phyloP scores from a whole-genome alignment of 2,888 invertebrate species.

The Xanthorhoe designata region DNA sequence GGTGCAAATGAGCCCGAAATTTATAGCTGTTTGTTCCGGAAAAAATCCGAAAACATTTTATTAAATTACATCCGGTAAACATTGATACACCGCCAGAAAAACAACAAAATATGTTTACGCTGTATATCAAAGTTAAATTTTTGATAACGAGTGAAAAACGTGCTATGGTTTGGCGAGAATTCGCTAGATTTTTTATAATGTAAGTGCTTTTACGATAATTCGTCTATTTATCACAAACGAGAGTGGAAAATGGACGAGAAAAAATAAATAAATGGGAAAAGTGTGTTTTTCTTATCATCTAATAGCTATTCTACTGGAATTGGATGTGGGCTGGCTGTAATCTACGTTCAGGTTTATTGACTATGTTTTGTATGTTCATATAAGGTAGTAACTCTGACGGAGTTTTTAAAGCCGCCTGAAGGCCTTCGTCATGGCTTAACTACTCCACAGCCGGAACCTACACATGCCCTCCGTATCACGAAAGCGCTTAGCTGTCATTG shows the following conservation, averaged over 20 bases:
- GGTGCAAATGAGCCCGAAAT: conserved; percentile 43
- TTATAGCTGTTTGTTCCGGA: conserved; percentile 44
- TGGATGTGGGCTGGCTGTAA: not conserved
- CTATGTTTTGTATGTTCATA: no score
- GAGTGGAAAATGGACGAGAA: conserved; percentile 2
- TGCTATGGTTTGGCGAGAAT: conserved; percentile 14
- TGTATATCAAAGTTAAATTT: conserved; percentile 40
- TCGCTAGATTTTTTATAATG: conserved; percentile 4
- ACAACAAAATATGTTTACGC: conserved; percentile 45
- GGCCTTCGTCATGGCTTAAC: no score
- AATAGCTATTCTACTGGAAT: not conserved
- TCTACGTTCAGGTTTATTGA: not conserved
- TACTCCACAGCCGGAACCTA: no score
- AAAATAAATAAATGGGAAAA: not conserved
- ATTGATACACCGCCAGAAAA: conserved; percentile 44
- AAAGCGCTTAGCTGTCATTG: no score
- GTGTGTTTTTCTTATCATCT: not conserved
- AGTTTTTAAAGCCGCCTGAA: no score
- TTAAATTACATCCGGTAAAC: conserved; percentile 47
- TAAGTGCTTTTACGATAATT: conserved; percentile 6
- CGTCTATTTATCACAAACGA: conserved; percentile 7
- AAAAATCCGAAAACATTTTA: conserved; percentile 43
- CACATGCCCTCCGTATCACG: no score
- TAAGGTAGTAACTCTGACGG: no score
- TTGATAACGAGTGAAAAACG: conserved; percentile 33